A percentile compares a stretch with the other conserved stretches of the same genome.
phyloP scores from a whole-genome alignment of 2,888 invertebrate genomes.

The Trichacis sp. region DNA sequence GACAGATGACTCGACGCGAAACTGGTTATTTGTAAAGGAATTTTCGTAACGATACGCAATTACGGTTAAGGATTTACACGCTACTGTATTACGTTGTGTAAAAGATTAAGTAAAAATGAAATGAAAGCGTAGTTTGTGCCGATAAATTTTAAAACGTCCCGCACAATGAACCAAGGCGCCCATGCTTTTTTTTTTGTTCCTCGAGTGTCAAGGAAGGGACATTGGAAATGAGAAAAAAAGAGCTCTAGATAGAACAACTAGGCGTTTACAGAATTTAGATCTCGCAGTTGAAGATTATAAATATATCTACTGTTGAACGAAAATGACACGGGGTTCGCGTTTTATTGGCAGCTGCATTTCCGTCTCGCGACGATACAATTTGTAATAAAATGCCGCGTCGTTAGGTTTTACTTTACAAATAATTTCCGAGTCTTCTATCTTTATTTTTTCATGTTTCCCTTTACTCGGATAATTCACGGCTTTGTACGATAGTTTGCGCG shows the following conservation, averaged over 20 bases:
- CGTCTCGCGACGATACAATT: slow-evolving; percentile 3
- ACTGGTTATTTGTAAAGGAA: slow-evolving; percentile 56
- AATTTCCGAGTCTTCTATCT: slow-evolving; percentile 20
- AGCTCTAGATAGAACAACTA: slow-evolving; percentile 8
- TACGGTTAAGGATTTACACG: slow-evolving; percentile 56
- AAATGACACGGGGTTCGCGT: slow-evolving; percentile 3
- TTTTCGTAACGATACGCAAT: slow-evolving; percentile 35
- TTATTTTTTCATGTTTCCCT: not conserved
- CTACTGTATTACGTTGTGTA: slow-evolving; percentile 59
- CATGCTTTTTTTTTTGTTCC: slow-evolving; percentile 17
- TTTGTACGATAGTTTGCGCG: slow-evolving; percentile 3
- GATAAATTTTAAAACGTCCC: slow-evolving; percentile 54
- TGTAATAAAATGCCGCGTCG: not conserved
- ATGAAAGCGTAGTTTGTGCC: slow-evolving; percentile 59
- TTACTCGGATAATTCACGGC: not conserved
- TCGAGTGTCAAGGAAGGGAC: slow-evolving; percentile 2
- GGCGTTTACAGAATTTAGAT: slow-evolving; percentile 8
- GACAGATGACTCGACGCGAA: slow-evolving; percentile 49
- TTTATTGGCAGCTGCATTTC: not conserved
- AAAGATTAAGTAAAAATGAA: slow-evolving; percentile 57
- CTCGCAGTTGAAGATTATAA: slow-evolving; percentile 7
- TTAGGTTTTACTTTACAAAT: slow-evolving; percentile 19
- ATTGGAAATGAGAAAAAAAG: slow-evolving; percentile 12
- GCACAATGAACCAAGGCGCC: slow-evolving; percentile 42
- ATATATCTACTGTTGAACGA: slow-evolving; percentile 5